Evolutionary conservation across 2,888 invertebrate genomes (phyloP).

Genomic region (Rhingia campestris): DNA sequence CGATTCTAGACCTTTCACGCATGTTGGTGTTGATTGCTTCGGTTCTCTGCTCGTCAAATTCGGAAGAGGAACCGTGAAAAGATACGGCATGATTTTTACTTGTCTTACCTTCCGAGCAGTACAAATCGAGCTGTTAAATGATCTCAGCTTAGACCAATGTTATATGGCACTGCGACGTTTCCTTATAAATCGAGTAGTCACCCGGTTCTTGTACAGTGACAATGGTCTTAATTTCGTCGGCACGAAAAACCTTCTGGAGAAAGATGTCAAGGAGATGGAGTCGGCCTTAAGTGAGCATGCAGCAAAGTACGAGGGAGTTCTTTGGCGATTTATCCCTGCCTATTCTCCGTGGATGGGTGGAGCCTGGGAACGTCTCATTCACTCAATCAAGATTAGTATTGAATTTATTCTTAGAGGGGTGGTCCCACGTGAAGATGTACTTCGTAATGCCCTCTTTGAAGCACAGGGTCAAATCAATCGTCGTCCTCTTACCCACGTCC

Average conservation of each 20-base stretch:
- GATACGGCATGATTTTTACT: conserved; percentile 19
- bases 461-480: conserved; percentile 23
- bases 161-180: not conserved
- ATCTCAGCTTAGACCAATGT: not conserved
- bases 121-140: too few species aligned
- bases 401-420: not conserved
- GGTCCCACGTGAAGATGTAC: not conserved
- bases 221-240: conserved; percentile 11
- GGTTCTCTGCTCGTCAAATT: conserved; percentile 7
- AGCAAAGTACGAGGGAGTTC: not conserved
- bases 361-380: too few species aligned
- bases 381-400: not conserved
- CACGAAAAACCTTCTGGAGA: not conserved
- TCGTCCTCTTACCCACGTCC: conserved; percentile 12
- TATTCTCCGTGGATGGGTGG: too few species aligned
- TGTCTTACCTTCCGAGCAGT: too few species aligned
- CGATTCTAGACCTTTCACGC: conserved; percentile 9
- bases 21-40: conserved; percentile 13
- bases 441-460: not conserved
- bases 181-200: conserved; percentile 1
- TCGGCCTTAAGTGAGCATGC: not conserved
- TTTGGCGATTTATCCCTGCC: not conserved
- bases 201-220: not conserved
- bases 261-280: not conserved
- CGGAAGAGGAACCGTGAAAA: conserved; percentile 1